Evolutionary conservation across 1,140 invertebrate genomes (phyloP).

Genomic region (Tetramorium parvispinum): DNA sequence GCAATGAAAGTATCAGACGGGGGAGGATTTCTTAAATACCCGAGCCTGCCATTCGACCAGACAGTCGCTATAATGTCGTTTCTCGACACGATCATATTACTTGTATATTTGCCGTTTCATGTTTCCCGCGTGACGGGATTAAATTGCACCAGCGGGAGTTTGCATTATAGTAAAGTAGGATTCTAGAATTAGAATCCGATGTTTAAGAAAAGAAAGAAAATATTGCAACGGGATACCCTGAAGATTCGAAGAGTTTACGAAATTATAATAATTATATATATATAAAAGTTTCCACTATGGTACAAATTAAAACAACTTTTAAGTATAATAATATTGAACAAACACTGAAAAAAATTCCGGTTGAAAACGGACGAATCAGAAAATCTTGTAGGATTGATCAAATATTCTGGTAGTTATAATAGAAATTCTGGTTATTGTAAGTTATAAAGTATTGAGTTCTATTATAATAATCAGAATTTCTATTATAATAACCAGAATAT

Average conservation of each 20-base stretch:
- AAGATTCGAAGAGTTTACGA: neutral
- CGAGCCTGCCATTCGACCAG: neutral
- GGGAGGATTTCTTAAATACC: neutral
- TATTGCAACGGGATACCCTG: neutral
- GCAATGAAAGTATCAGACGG: neutral
- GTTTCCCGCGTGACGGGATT: slow-evolving; percentile 25
- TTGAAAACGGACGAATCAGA: too few species aligned
- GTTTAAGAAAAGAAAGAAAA: neutral
- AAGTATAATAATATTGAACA: neutral
- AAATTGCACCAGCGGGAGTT: slow-evolving; percentile 36
- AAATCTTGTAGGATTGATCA: too few species aligned
- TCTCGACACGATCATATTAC: slow-evolving; percentile 48
- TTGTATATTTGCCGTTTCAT: slow-evolving; percentile 42
- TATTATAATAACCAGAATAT: too few species aligned
- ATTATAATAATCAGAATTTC: too few species aligned
- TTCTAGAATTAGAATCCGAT: slow-evolving; percentile 8
- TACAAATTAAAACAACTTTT: neutral
- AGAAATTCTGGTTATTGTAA: too few species aligned
- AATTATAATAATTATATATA: too few species aligned
- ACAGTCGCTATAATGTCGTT: slow-evolving; percentile 20
- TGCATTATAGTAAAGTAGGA: neutral
- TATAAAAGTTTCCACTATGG: neutral
- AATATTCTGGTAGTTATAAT: too few species aligned
- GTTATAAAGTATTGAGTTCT: too few species aligned
- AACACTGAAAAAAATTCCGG: too few species aligned